These are phyloP conservation scores for Neodiprion pinetum DNA, from an alignment of 1,140 invertebrate species.

Conservation along the genomic window DNA sequence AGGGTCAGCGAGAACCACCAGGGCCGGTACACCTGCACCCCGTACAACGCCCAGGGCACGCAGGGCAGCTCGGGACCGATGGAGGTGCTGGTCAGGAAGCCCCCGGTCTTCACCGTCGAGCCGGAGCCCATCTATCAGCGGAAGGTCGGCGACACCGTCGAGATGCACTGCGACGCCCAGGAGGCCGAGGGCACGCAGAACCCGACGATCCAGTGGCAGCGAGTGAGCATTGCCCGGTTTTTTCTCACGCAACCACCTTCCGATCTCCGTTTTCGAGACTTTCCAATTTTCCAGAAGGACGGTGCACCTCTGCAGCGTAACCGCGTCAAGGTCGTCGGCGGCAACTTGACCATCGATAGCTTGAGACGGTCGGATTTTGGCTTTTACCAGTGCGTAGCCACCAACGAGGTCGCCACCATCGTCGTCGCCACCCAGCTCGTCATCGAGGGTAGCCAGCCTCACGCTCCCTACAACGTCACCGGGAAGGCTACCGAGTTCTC, in stretches of 20 bases:
- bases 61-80: slow-evolving; percentile 91
- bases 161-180: slow-evolving; percentile 91
- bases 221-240: slow-evolving; percentile 62
- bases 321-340: slow-evolving; percentile 77
- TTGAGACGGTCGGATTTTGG: slow-evolving; percentile 90
- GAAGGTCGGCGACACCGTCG: slow-evolving; percentile 87
- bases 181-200: slow-evolving; percentile 91
- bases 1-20: slow-evolving; percentile 89
- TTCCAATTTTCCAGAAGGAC: slow-evolving; percentile 67
- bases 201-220: slow-evolving; percentile 89
- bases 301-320: slow-evolving; percentile 80
- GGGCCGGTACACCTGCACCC: slow-evolving; percentile 90
- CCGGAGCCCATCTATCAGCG: slow-evolving; percentile 87
- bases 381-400: slow-evolving; percentile 92
- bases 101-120: slow-evolving; percentile 83
- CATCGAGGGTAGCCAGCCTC: slow-evolving; percentile 94
- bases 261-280: neutral
- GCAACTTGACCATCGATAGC: slow-evolving; percentile 91
- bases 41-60: slow-evolving; percentile 92
- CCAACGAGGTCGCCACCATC: slow-evolving; percentile 94
- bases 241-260: neutral
- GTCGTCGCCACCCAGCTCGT: slow-evolving; percentile 89
- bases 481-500: slow-evolving; percentile 87
- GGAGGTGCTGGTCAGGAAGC: slow-evolving; percentile 95
- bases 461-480: slow-evolving; percentile 93